Conservation (phyloP, 1,140 invertebrate genomes). For the Laupala kohalensis region DNA sequence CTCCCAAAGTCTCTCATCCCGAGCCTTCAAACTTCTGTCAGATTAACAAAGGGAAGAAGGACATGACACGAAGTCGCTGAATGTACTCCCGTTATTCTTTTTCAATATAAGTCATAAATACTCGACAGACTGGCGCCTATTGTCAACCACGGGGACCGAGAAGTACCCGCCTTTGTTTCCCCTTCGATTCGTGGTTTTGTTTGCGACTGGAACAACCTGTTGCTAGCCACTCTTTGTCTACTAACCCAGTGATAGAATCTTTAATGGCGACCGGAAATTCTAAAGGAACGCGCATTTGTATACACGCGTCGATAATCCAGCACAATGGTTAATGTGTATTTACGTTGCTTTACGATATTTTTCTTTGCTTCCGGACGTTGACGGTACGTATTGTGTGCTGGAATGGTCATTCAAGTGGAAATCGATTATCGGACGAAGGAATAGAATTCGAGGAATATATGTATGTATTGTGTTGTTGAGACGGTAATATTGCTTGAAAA, state of each 20-base stretch:
- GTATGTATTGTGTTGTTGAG: too few species aligned
- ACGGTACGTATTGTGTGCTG: neutral
- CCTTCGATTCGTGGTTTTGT: neutral
- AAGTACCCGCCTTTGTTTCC: neutral
- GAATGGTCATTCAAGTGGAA: neutral
- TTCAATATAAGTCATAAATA: neutral
- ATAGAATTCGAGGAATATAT: too few species aligned
- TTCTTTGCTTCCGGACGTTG: neutral
- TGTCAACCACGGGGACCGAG: neutral
- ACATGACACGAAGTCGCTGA: neutral
- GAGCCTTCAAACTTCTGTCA: neutral
- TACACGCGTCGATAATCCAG: neutral
- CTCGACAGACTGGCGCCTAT: neutral
- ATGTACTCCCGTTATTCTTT: neutral
- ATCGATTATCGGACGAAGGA: neutral
- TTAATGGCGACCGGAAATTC: neutral
- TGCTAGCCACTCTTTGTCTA: neutral
- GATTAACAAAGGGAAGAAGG: neutral
- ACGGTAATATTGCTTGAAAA: too few species aligned
- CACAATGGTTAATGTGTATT: neutral
- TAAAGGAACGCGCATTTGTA: neutral
- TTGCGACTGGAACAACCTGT: neutral
- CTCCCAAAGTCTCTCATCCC: too few species aligned
- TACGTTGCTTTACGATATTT: neutral
- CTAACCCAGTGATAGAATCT: neutral